A percentile compares a stretch with the other conserved stretches of the same genome.
These are phyloP conservation scores for Bathynomus jamesi DNA, from an alignment of 1,140 invertebrate species.

Conservation along the genomic window DNA sequence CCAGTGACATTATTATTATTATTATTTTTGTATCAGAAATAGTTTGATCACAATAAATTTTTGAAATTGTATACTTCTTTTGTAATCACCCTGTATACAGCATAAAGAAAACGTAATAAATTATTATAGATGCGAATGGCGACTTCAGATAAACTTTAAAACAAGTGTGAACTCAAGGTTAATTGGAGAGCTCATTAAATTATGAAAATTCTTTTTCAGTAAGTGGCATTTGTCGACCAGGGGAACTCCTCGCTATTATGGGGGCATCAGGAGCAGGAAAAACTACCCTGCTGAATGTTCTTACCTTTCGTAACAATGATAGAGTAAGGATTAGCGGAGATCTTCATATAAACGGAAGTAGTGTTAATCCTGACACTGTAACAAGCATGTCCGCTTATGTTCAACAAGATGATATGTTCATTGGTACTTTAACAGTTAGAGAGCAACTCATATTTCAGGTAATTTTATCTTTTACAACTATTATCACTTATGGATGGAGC, in stretches of 20 bases:
- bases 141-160: too few species aligned
- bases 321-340: constrained; percentile 25
- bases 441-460: constrained; percentile 82
- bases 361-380: constrained; percentile 40
- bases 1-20: too few species aligned
- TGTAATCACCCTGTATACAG: too few species aligned
- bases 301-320: constrained; percentile 67
- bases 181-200: too few species aligned
- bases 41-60: too few species aligned
- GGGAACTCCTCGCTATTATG: constrained; percentile 86
- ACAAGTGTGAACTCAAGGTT: too few species aligned
- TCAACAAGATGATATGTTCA: constrained; percentile 88
- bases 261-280: constrained; percentile 92
- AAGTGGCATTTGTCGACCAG: constrained; percentile 74
- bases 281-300: constrained; percentile 82
- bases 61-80: too few species aligned
- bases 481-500: too few species aligned
- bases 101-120: too few species aligned
- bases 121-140: too few species aligned
- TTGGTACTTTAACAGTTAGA: constrained; percentile 76
- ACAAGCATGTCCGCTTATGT: constrained; percentile 67
- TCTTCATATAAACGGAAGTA: constrained; percentile 25
- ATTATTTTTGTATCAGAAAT: too few species aligned
- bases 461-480: too few species aligned
- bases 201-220: constrained; percentile 56